Percentiles rank a stretch among this genome's conserved stretches.
Evolutionary conservation across 2,113 vertebrate species (phyloP).

Genomic region (Clarias gariepinus): DNA sequence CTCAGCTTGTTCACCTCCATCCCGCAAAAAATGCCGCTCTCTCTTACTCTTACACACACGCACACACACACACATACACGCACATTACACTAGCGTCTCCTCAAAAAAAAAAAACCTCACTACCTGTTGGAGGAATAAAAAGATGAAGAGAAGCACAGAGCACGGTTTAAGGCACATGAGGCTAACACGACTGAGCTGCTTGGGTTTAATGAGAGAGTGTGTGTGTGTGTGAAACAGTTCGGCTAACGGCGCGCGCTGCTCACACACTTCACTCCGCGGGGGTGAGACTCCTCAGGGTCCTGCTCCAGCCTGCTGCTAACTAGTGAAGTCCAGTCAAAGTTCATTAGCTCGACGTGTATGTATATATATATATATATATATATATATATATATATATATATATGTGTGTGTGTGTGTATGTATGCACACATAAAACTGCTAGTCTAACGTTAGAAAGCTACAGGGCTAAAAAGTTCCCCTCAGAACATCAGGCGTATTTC

Average conservation of each 20-base stretch:
- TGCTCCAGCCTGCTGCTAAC: not conserved
- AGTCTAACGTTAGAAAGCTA: not conserved
- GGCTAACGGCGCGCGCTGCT: conserved; percentile 45
- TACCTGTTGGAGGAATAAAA: not conserved
- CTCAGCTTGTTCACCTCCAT: conserved; percentile 61
- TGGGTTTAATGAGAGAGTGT: not conserved
- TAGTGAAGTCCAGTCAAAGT: not conserved
- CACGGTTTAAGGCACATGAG: not conserved
- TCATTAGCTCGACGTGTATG: too few relatives aligned
- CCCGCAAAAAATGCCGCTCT: conserved; percentile 47
- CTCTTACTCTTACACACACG: too few relatives aligned
- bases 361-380: too few relatives aligned
- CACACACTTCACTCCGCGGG: conserved; percentile 29
- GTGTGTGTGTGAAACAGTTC: not conserved
- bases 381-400: too few relatives aligned
- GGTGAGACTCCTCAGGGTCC: not conserved
- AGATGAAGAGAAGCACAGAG: not conserved
- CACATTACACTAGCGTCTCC: too few relatives aligned
- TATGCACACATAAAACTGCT: too few relatives aligned
- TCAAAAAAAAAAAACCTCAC: too few relatives aligned
- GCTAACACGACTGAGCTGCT: conserved; percentile 36
- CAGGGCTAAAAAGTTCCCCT: conserved; percentile 28
- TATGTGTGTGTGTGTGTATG: not conserved
- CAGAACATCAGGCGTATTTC: conserved; percentile 1
- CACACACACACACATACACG: too few relatives aligned